These are phyloP conservation scores for Redunca redunca DNA, from an alignment of 2,113 vertebrate species.

Conservation along the genomic window DNA sequence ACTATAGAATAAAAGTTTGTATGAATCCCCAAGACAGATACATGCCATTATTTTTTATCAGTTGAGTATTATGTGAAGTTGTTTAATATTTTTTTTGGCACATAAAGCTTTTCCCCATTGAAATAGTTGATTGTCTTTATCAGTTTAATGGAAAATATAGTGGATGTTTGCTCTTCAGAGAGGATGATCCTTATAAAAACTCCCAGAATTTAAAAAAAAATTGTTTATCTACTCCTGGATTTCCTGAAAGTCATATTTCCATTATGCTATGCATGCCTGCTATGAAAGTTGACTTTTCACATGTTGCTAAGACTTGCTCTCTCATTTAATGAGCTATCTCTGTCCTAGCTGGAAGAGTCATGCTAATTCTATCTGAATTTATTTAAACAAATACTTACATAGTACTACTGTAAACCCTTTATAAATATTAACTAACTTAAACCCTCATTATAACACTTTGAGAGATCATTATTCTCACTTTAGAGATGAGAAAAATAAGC, in stretches of 20 bases:
- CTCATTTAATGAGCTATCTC: not conserved
- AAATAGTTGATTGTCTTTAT: not conserved
- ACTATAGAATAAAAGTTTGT: not conserved
- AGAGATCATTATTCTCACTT: not conserved
- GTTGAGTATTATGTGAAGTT: not conserved
- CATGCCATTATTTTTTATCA: not conserved
- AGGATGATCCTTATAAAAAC: not conserved
- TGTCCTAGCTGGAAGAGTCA: not conserved
- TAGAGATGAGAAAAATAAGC: not conserved
- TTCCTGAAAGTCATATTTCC: not conserved
- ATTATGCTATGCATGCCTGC: not conserved
- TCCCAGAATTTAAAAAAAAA: not conserved
- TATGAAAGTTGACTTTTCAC: not conserved
- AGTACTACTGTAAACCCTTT: not conserved
- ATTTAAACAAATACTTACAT: not conserved
- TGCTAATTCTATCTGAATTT: not conserved
- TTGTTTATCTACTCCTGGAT: not conserved
- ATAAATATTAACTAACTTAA: not conserved
- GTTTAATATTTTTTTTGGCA: not conserved
- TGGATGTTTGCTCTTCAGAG: not conserved
- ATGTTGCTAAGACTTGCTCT: not conserved
- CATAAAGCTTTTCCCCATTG: not conserved
- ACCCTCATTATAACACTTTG: not conserved
- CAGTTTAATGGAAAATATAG: not conserved
- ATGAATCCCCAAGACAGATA: not conserved